A percentile compares a stretch with the other conserved stretches of the same genome.
Conservation (phyloP, 1,140 invertebrate genomes). For the Drosophila auraria region DNA sequence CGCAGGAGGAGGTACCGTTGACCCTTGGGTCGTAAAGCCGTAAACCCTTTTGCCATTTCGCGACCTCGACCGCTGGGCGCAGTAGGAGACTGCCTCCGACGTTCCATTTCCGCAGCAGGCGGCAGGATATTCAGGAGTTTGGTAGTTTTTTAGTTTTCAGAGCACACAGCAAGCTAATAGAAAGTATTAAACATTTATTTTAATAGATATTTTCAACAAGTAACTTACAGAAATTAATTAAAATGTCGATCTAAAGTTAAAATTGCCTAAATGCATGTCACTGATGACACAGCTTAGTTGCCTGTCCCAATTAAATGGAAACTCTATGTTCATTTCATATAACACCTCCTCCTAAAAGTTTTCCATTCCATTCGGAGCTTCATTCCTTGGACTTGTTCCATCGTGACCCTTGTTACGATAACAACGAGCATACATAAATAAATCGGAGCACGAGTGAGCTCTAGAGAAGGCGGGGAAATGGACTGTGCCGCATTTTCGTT, state of each 20-base stretch:
- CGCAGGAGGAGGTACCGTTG: slow-evolving; percentile 24
- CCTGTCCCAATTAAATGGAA: not conserved
- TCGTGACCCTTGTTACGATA: slow-evolving; percentile 53
- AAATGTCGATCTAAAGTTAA: not conserved
- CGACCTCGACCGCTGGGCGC: slow-evolving; percentile 45
- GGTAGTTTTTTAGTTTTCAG: not conserved
- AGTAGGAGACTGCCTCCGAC: slow-evolving; percentile 30
- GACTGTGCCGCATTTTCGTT: slow-evolving; percentile 46
- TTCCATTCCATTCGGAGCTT: slow-evolving; percentile 3
- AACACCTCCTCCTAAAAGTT: slow-evolving; percentile 35
- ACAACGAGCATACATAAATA: slow-evolving; percentile 60
- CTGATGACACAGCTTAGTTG: not conserved
- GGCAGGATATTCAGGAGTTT: slow-evolving; percentile 1
- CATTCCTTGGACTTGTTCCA: slow-evolving; percentile 3
- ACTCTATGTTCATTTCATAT: slow-evolving; percentile 21
- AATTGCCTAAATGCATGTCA: not conserved
- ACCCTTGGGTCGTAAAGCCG: slow-evolving; percentile 25
- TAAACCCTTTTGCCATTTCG: slow-evolving; percentile 49
- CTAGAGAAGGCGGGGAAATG: slow-evolving; percentile 6
- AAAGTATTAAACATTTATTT: slow-evolving; percentile 4
- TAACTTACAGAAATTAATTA: not conserved
- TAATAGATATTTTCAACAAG: not conserved
- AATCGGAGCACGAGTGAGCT: slow-evolving; percentile 49
- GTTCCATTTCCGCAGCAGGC: slow-evolving; percentile 74
- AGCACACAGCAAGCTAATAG: too few relatives aligned